These are phyloP conservation scores for Pristionchus maxplancki DNA, from an alignment of 2,888 invertebrate genomes.

Conservation along the genomic window DNA sequence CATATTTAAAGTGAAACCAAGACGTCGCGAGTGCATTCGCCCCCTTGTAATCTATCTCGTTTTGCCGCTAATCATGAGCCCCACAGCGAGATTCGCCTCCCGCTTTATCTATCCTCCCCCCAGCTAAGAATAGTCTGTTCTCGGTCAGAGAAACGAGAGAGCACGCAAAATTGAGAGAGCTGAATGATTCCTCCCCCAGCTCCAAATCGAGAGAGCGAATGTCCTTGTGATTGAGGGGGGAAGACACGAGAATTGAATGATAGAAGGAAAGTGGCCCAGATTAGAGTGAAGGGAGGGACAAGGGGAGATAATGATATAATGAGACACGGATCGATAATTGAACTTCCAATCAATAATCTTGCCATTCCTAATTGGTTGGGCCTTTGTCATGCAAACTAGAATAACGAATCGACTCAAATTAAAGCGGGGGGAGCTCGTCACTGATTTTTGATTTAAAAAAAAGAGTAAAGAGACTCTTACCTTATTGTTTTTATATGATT, in stretches of 20 bases:
- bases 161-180: not conserved
- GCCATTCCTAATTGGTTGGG: too few relatives aligned
- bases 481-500: too few relatives aligned
- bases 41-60: conserved; percentile 35
- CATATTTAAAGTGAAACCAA: too few relatives aligned
- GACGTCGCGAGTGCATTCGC: conserved; percentile 2
- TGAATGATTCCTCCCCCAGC: too few relatives aligned
- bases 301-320: not conserved
- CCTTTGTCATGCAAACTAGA: too few relatives aligned
- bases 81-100: conserved; percentile 28
- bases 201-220: not conserved
- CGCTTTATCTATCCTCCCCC: conserved; percentile 18
- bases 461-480: too few relatives aligned
- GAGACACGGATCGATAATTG: not conserved
- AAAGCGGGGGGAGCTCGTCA: too few relatives aligned
- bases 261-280: conserved; percentile 37
- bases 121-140: too few relatives aligned
- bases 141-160: too few relatives aligned
- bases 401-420: too few relatives aligned
- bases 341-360: not conserved
- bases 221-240: conserved; percentile 39
- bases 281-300: conserved; percentile 32
- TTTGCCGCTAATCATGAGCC: not conserved
- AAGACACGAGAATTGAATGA: not conserved
- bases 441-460: too few relatives aligned